phyloP scores from a whole-genome alignment of 2,113 vertebrate species.

The Indri indri region DNA sequence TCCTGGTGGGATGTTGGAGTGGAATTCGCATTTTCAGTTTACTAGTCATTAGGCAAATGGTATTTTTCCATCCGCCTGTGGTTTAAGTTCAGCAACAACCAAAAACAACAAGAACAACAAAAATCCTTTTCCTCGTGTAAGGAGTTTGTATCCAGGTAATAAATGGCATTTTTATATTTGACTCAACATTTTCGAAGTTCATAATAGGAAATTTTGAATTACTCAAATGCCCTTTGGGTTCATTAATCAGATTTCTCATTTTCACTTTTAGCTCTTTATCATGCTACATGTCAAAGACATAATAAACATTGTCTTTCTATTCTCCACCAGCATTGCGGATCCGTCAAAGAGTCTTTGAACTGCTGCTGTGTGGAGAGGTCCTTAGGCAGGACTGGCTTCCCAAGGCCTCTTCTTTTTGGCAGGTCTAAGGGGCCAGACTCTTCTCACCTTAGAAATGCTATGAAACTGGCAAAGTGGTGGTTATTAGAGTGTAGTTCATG shows the following conservation, averaged over 20 bases:
- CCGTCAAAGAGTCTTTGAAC: background rate
- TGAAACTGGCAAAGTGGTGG: background rate
- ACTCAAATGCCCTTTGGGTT: background rate
- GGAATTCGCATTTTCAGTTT: background rate
- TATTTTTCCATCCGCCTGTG: background rate
- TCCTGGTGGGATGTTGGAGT: conserved; percentile 1
- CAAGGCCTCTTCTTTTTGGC: background rate
- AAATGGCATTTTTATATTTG: background rate
- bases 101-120: background rate
- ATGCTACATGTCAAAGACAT: background rate
- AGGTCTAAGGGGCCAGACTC: background rate
- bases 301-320: background rate
- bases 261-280: background rate
- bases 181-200: background rate
- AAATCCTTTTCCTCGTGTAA: background rate
- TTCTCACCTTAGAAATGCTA: background rate
- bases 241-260: background rate
- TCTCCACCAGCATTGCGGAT: background rate
- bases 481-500: too few relatives aligned
- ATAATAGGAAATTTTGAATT: background rate
- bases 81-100: conserved; percentile 17
- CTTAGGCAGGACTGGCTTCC: background rate
- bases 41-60: background rate
- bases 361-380: background rate
- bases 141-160: background rate